Percentiles rank a stretch among this genome's conserved stretches.
Conservation (phyloP, 2,113 vertebrate genomes). For the Indri indri region DNA sequence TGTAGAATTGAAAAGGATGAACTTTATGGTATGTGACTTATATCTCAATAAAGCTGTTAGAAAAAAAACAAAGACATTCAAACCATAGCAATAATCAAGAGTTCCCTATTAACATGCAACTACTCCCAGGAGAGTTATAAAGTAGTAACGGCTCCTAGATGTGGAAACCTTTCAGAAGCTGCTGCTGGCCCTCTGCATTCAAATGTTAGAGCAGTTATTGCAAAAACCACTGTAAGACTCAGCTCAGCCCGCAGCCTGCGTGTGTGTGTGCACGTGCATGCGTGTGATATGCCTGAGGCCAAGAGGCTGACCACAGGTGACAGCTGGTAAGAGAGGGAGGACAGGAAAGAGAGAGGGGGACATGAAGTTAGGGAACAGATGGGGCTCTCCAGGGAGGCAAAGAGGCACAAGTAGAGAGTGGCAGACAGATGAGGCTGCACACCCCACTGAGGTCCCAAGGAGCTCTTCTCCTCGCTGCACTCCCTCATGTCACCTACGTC, state of each 20-base stretch:
- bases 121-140: neutral
- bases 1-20: neutral
- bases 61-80: neutral
- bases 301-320: neutral
- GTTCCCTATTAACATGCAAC: neutral
- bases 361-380: accelerated
- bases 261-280: too few relatives aligned
- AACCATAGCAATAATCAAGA: neutral
- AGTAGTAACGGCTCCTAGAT: neutral
- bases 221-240: neutral
- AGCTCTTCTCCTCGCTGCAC: neutral
- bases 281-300: neutral
- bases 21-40: neutral
- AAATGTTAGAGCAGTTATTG: neutral
- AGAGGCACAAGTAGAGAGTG: neutral
- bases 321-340: neutral
- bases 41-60: neutral
- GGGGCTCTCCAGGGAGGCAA: neutral
- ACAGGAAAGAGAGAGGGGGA: too few relatives aligned
- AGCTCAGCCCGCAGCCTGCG: neutral
- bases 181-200: neutral
- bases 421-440: neutral
- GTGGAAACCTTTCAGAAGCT: neutral
- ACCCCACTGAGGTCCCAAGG: neutral
- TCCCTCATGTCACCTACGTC: neutral